These are phyloP conservation scores for Ariopsis seemanni DNA, from an alignment of 2,113 vertebrate species.

Conservation along the genomic window DNA sequence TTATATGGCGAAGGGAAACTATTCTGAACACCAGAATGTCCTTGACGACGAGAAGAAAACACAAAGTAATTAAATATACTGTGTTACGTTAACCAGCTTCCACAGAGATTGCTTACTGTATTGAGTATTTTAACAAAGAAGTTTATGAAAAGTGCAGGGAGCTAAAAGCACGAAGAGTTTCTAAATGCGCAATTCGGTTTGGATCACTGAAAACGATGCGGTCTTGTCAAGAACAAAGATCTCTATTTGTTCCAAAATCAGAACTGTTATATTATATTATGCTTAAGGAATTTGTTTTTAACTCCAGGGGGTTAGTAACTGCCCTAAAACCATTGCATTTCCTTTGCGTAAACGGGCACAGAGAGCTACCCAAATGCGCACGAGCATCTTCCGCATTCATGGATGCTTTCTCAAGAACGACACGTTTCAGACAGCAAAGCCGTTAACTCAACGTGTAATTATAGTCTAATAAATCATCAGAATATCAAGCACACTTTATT, in stretches of 20 bases:
- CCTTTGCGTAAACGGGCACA: slow-evolving; percentile 70
- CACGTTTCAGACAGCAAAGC: neutral
- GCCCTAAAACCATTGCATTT: slow-evolving; percentile 31
- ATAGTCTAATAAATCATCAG: too few species aligned
- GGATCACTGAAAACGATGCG: neutral
- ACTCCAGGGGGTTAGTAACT: neutral
- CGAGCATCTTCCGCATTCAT: neutral
- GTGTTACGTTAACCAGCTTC: slow-evolving; percentile 47
- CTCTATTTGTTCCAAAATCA: neutral
- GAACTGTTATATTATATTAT: slow-evolving; percentile 2
- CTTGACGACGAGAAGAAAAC: slow-evolving; percentile 72
- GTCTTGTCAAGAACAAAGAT: neutral
- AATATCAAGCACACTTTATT: too few species aligned
- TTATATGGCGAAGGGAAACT: slow-evolving; percentile 53
- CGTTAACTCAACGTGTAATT: neutral
- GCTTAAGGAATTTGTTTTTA: neutral
- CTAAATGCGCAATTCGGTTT: slow-evolving; percentile 67
- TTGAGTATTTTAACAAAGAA: slow-evolving; percentile 47
- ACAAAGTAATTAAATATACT: slow-evolving; percentile 60
- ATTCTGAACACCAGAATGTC: slow-evolving; percentile 73
- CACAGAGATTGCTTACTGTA: slow-evolving; percentile 55
- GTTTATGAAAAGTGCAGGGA: slow-evolving; percentile 47
- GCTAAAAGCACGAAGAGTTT: neutral
- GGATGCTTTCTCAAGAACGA: neutral
- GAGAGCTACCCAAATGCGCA: slow-evolving; percentile 70